Evolutionary conservation across 2,113 vertebrate species (phyloP), one percentile per base, ranked within the genome.

Genomic region (Amblyopsis rosae): DNA sequence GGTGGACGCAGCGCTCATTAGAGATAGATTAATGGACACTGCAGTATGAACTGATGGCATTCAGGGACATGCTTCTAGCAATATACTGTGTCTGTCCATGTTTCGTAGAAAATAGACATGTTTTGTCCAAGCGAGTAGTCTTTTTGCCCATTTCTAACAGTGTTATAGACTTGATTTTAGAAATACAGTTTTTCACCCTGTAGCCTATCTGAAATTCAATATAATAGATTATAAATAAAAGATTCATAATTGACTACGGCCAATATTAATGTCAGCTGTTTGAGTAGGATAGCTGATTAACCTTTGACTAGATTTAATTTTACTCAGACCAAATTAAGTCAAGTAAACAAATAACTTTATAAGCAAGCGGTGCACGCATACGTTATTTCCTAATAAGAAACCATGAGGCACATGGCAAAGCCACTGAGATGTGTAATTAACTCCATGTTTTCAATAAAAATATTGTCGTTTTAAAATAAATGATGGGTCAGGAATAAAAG

Each of bases 351-450:
- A 76, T 65, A 48, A 68, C 33, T 70, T 64, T 51, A 64, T 65
- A 65, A 69, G 63, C 56, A 72, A 76, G 60, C 45, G 51, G 12
- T 60, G 7, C 67, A 47, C 1, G 59, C 45, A 60, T 47, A 51
- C 26, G 72, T 19, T 62, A 65, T 65, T 81, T 83, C 67, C 32
- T 77, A 82, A 60, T 80, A 82, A 72, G 82, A 79, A 88, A 79
- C 79, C 78, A 83, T 80, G 74, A 86, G 73, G 84, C 69, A 74
- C 83, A 83, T 72, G 88, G 79, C 69, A 74, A 76, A 91, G 82
- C 74, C 82, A 74, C 69, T 83, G 84, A 76, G 71, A 90, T 82
- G 80, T 82, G 83, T 91, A 94, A 93, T 93, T 92, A 93, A 93
- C 88, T 88, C 57, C 68, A 84, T 76, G 84, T 81, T 88, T 87